Percentiles rank a stretch among this genome's conserved stretches.
phyloP scores from a whole-genome alignment of 2,797 vertebrate species.

The Meriones psammophilus region DNA sequence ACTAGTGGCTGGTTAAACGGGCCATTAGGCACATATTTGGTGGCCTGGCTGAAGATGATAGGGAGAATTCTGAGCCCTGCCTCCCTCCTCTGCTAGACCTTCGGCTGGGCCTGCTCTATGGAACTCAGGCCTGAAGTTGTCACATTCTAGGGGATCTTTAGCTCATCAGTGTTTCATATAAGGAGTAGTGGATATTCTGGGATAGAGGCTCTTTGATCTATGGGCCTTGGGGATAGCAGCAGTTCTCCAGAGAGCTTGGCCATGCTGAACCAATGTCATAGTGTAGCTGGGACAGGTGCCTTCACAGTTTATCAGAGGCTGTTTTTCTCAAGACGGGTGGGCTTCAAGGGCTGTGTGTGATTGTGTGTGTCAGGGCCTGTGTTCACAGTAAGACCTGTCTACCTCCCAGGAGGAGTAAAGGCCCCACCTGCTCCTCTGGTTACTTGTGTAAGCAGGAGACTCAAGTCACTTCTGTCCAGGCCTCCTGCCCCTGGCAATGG shows the following conservation, averaged over 20 bases:
- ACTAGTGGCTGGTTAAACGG: neutral
- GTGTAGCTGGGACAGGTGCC: neutral
- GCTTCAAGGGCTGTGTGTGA: neutral
- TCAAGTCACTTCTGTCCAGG: neutral
- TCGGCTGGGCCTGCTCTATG: neutral
- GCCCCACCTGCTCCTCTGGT: neutral
- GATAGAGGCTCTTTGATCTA: accelerated
- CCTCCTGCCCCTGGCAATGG: neutral
- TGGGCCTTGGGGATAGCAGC: neutral
- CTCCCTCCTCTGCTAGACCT: neutral
- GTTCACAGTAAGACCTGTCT: neutral
- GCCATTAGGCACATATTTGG: accelerated
- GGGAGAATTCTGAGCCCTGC: neutral
- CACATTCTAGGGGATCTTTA: neutral
- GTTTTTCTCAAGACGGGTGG: slow-evolving; percentile 2
- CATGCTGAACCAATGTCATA: neutral
- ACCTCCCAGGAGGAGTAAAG: neutral
- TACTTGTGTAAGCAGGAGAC: neutral
- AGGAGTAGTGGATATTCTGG: neutral
- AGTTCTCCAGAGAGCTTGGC: neutral
- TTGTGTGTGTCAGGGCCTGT: neutral
- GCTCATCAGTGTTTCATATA: accelerated
- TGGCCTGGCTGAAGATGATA: neutral
- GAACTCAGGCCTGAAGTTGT: neutral
- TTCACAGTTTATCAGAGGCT: neutral